Evolutionary conservation across 2,888 invertebrate genomes (phyloP).

Genomic region (Ethmia dodecea): DNA sequence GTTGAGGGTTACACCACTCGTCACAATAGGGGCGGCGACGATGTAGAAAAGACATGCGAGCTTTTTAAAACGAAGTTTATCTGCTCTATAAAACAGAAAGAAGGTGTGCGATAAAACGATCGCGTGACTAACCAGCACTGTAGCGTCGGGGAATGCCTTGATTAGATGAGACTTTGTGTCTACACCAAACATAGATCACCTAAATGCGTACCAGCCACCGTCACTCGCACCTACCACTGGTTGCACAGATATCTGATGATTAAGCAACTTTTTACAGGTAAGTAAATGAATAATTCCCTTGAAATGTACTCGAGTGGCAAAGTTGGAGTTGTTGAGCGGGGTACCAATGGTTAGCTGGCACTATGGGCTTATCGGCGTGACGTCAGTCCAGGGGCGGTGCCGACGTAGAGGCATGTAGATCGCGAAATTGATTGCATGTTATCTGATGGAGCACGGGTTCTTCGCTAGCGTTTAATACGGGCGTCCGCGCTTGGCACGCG

Average conservation of each 20-base stretch:
- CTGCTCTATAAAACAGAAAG: constrained; percentile 66
- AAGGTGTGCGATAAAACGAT: constrained; percentile 73
- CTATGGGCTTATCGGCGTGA: constrained; percentile 66
- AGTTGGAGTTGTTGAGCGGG: constrained; percentile 37
- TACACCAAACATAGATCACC: constrained; percentile 21
- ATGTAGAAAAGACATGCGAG: constrained; percentile 69
- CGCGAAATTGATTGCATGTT: constrained; percentile 76
- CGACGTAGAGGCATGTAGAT: constrained; percentile 74
- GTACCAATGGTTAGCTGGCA: constrained; percentile 69
- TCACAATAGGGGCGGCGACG: constrained; percentile 61
- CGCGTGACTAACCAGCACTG: constrained; percentile 64
- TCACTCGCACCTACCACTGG: background rate
- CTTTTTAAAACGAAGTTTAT: constrained; percentile 72
- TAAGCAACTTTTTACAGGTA: too few species aligned
- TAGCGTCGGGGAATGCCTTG: constrained; percentile 62
- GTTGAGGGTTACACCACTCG: constrained; percentile 61
- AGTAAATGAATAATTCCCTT: too few species aligned
- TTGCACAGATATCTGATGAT: background rate
- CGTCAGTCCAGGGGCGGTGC: constrained; percentile 71
- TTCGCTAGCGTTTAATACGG: constrained; percentile 74
- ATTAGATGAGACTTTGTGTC: constrained; percentile 48
- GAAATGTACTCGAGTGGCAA: constrained; percentile 26
- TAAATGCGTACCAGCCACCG: constrained; percentile 11
- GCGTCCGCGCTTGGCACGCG: constrained; percentile 67
- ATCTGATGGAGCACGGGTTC: constrained; percentile 75